phyloP scores from a whole-genome alignment of 2,113 vertebrate genomes.

The Pseudorhombus dupliciocellatus region DNA sequence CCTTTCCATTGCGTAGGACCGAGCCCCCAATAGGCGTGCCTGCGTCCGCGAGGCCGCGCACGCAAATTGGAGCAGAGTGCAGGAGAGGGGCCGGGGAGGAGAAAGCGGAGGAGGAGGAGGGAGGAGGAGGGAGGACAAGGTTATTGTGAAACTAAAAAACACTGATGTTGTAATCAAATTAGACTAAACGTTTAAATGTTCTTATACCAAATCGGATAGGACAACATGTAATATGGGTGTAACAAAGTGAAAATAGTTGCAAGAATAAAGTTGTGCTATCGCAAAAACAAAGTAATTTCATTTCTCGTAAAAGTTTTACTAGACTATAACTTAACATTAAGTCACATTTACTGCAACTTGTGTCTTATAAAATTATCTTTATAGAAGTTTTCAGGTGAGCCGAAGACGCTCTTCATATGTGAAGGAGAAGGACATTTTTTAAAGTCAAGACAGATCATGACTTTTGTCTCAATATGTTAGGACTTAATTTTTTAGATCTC shows the following conservation, averaged over 20 bases:
- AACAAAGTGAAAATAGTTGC: neutral
- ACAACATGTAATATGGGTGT: no score
- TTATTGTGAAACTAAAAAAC: conserved; percentile 15
- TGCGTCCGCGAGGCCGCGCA: conserved; percentile 58
- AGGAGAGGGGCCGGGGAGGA: conserved; percentile 28
- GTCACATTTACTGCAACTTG: neutral
- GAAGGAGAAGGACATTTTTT: no score
- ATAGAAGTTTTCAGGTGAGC: no score
- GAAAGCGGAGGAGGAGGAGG: conserved; percentile 2
- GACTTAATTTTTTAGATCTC: no score
- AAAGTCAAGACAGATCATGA: no score
- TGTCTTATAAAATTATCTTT: no score
- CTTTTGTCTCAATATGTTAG: no score
- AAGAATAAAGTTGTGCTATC: no score
- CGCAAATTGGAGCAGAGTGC: conserved; percentile 68
- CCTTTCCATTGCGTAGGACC: conserved; percentile 70
- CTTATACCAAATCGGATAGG: no score
- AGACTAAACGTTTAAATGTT: neutral
- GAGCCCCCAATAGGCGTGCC: conserved; percentile 67
- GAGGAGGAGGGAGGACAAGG: conserved; percentile 40
- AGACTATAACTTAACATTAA: neutral
- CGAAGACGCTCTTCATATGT: no score
- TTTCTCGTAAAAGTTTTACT: neutral
- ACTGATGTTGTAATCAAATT: neutral
- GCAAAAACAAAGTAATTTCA: no score